Percentiles rank a stretch among this genome's conserved stretches.
These are phyloP conservation scores for Dasypogon diadema DNA, from an alignment of 2,888 invertebrate species.

Conservation along the genomic window DNA sequence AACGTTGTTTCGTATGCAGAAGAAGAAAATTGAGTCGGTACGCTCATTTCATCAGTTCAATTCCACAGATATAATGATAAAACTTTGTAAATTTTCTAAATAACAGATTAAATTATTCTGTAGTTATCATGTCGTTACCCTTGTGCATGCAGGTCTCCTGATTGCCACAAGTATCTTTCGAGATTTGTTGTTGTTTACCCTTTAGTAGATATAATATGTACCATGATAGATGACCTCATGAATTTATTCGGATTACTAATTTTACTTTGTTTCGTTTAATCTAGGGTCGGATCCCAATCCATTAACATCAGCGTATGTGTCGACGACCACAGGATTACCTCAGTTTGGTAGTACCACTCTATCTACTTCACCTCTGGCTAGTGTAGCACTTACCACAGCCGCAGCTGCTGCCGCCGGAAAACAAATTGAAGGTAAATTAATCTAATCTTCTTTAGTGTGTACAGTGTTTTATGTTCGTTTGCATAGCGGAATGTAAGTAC, in stretches of 20 bases:
- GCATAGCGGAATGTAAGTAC: slow-evolving; percentile 31
- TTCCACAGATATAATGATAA: slow-evolving; percentile 28
- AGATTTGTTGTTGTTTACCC: background rate
- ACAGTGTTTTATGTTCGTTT: slow-evolving; percentile 9
- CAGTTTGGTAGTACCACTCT: slow-evolving; percentile 75
- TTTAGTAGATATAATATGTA: slow-evolving; percentile 4
- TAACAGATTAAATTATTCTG: slow-evolving; percentile 22
- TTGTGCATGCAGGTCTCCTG: background rate
- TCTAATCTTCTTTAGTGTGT: slow-evolving; percentile 34
- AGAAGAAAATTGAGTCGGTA: slow-evolving; percentile 43
- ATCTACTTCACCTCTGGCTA: slow-evolving; percentile 73
- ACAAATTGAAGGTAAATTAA: slow-evolving; percentile 85
- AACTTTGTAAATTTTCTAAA: slow-evolving; percentile 46
- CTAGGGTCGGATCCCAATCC: slow-evolving; percentile 70
- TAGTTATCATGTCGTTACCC: background rate
- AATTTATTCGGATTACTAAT: slow-evolving; percentile 44
- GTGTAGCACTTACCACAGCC: slow-evolving; percentile 79
- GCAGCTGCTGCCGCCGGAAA: slow-evolving; percentile 87
- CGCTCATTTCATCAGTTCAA: background rate
- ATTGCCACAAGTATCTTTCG: background rate
- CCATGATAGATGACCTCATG: slow-evolving; percentile 43
- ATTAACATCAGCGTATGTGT: slow-evolving; percentile 74
- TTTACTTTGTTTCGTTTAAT: slow-evolving; percentile 51
- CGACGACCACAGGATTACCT: slow-evolving; percentile 69
- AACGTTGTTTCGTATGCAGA: slow-evolving; percentile 40